These are phyloP conservation scores for Montipora efflorescens DNA, from an alignment of 64 coral and sea anemone genomes.

Conservation along the genomic window DNA sequence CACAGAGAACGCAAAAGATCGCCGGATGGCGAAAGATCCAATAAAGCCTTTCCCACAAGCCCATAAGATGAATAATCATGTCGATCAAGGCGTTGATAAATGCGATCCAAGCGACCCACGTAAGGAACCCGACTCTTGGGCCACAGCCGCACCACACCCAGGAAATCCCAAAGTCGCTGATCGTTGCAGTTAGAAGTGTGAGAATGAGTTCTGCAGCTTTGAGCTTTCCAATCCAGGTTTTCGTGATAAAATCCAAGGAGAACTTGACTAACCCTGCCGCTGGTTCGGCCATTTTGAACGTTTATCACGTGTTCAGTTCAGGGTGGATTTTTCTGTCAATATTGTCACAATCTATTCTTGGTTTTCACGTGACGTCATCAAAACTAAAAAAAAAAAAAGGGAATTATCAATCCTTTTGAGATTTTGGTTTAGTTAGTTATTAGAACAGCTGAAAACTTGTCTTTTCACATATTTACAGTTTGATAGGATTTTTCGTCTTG, in stretches of 20 bases:
- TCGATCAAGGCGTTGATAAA: constrained; percentile 86
- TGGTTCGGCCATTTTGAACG: neutral
- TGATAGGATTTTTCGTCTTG: too few relatives aligned
- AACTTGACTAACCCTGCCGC: constrained; percentile 46
- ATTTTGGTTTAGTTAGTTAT: too few relatives aligned
- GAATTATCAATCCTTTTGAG: too few relatives aligned
- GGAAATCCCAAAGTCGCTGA: neutral
- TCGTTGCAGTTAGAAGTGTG: constrained; percentile 69
- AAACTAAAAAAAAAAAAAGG: too few relatives aligned
- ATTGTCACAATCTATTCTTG: too few relatives aligned
- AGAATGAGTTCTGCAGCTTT: constrained; percentile 63
- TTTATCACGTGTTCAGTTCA: too few relatives aligned
- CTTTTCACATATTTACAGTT: too few relatives aligned
- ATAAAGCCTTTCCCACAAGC: constrained; percentile 80
- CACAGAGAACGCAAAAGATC: constrained; percentile 51
- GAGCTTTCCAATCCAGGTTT: constrained; percentile 59
- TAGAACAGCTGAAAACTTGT: too few relatives aligned
- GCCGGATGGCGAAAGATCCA: constrained; percentile 90
- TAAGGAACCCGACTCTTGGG: constrained; percentile 48
- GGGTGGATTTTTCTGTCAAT: too few relatives aligned
- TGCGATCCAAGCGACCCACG: constrained; percentile 73
- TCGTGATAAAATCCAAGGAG: constrained; percentile 60
- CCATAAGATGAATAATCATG: constrained; percentile 77
- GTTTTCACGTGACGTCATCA: too few relatives aligned
- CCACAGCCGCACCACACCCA: neutral